Base-by-base conservation (phyloP, 2,888 invertebrate species). In the Drosophila mettleri region DNA sequence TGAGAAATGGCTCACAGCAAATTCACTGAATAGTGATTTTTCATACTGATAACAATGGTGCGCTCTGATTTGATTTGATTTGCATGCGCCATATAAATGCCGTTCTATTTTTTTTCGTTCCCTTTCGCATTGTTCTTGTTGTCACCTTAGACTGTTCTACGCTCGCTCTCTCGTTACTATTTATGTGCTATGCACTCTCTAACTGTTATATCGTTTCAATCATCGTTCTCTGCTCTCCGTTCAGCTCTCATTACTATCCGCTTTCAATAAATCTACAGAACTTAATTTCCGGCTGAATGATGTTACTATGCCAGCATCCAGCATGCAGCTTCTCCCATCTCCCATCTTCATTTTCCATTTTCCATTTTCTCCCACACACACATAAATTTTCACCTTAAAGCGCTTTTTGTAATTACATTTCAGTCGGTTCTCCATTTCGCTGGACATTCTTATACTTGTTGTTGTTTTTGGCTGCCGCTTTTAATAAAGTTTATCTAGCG, bases 201-300 rank as follows among this genome's bases (percentile, higher is more conserved):
- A 46, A 43, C 61, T 48, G 38, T 48, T 29, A 39, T 65, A 36
- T 48, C 73, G 61, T 41, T 53, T 57, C 67, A 61, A 62, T 55
- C 46, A 43, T 63, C 20, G 49, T n/a, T 60, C 45, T 69, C 36
- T 45, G 33, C 38, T n/a, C n/a, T n/a, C n/a, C 49, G 51, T 53
- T 60, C 59, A 46, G 69, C 77, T 72, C 80, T 85, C 86, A 82
- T 89, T 87, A 85, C 88, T 90, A 89, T 90, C 91, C 91, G 91
- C 88, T 91, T 87, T 89, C 90, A 90, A 91, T 91, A 90, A 90
- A 90, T 90, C 90, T 89, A 78, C 88, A 86, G 83, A 90, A 91
- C 89, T 90, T 91, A 91, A 90, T 90, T 90, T 90, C 91, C 90
- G 90, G 86, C 88, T 81, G 88, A 86, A 83, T 83, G 89, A 84